Evolutionary conservation across 2,113 vertebrate species (phyloP).

Genomic region (Callionymus lyra): DNA sequence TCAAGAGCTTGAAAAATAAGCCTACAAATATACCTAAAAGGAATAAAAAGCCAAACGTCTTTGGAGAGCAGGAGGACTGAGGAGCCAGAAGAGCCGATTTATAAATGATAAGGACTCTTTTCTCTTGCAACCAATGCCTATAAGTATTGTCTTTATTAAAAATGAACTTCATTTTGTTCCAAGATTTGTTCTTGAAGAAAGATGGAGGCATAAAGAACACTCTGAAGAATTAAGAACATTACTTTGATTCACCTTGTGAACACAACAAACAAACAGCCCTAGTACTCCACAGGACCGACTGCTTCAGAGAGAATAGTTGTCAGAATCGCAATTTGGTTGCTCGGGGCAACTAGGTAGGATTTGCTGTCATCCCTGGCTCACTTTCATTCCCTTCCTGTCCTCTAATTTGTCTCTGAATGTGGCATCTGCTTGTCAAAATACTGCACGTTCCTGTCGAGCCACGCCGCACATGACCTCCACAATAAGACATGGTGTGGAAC

Average conservation of each 20-base stretch:
- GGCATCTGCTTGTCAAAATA: conserved; percentile 41
- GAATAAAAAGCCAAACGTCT: too few species aligned
- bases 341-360: conserved; percentile 14
- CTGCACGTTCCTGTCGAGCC: conserved; percentile 33
- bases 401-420: conserved; percentile 14
- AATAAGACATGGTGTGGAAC: conserved; percentile 23
- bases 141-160: neutral
- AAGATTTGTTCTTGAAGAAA: too few species aligned
- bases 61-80: too few species aligned
- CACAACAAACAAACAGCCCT: neutral
- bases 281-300: conserved; percentile 9
- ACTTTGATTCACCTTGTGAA: neutral
- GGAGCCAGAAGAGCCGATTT: too few species aligned
- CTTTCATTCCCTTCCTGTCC: conserved; percentile 7
- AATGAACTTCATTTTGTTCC: too few species aligned
- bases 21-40: too few species aligned
- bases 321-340: conserved; percentile 21
- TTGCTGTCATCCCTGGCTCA: neutral
- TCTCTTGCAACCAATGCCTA: neutral
- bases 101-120: too few species aligned
- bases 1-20: too few species aligned
- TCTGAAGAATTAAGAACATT: too few species aligned
- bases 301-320: conserved; percentile 17
- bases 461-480: conserved; percentile 17
- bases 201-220: too few species aligned